Conservation (phyloP, 2,888 invertebrate genomes). For the Perizoma affinitatum region DNA sequence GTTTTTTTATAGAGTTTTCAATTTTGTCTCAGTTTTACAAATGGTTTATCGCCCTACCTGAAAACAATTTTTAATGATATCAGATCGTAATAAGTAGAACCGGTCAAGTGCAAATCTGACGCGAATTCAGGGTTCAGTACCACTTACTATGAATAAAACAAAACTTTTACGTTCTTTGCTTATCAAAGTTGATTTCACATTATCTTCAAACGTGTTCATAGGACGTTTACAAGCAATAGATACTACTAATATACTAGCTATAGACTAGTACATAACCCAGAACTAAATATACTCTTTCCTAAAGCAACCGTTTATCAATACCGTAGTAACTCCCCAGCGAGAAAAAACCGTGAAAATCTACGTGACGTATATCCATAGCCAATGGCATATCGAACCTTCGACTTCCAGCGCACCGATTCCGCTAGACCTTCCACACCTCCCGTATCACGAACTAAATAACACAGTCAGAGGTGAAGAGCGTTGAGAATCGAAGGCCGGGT, state of each 20-base stretch:
- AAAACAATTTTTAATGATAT: too few species aligned
- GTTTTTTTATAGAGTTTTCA: slow-evolving; percentile 22
- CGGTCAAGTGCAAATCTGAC: too few species aligned
- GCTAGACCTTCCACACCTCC: slow-evolving; percentile 46
- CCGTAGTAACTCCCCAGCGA: slow-evolving; percentile 51
- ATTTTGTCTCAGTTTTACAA: slow-evolving; percentile 5
- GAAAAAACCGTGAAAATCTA: slow-evolving; percentile 74
- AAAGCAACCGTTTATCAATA: slow-evolving; percentile 49
- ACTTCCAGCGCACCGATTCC: slow-evolving; percentile 40
- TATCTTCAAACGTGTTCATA: too few species aligned
- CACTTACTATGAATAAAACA: too few species aligned
- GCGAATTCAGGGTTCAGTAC: too few species aligned
- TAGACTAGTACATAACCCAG: slow-evolving; percentile 7
- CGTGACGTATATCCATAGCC: slow-evolving; percentile 76
- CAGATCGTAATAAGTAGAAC: too few species aligned
- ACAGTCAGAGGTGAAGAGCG: slow-evolving; percentile 22
- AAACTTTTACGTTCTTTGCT: too few species aligned
- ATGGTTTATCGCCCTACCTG: neutral
- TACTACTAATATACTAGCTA: neutral
- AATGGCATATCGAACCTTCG: slow-evolving; percentile 78
- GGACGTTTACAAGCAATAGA: too few species aligned
- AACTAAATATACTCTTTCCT: slow-evolving; percentile 29
- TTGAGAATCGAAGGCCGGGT: slow-evolving; percentile 41
- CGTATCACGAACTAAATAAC: slow-evolving; percentile 18
- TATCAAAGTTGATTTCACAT: too few species aligned